Percentiles rank a stretch among this genome's conserved stretches.
These are phyloP conservation scores for Atta cephalotes DNA, from an alignment of 1,140 invertebrate genomes.

Conservation along the genomic window DNA sequence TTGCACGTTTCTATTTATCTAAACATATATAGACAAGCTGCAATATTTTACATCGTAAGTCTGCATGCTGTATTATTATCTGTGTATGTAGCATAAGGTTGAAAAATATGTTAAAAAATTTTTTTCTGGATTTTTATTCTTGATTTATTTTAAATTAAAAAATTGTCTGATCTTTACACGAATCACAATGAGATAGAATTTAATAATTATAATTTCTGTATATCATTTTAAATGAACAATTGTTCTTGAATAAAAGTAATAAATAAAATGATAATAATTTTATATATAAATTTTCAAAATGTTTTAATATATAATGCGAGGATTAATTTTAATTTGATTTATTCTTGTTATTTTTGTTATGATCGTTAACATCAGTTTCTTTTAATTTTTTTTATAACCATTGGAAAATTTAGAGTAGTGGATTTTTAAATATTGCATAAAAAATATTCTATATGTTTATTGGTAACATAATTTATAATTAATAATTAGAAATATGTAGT, in stretches of 20 bases:
- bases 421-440: neutral
- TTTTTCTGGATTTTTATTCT: neutral
- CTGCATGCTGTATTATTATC: neutral
- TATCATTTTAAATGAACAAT: neutral
- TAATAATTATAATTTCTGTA: neutral
- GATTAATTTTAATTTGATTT: neutral
- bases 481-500: neutral
- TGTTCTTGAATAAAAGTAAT: neutral
- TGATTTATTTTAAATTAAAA: neutral
- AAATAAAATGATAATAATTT: neutral
- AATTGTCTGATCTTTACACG: no score
- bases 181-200: neutral
- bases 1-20: slow-evolving; percentile 63
- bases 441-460: neutral
- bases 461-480: neutral
- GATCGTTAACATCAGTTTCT: neutral
- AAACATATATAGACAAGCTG: neutral
- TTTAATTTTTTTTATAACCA: neutral
- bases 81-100: neutral
- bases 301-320: neutral
- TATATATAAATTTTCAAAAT: neutral
- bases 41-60: slow-evolving; percentile 10
- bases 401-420: neutral
- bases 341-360: neutral
- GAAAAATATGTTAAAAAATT: neutral